Conservation (phyloP, 30 jellyfish, hydroid and myxozoan genomes). For the Pelagia noctiluca region DNA sequence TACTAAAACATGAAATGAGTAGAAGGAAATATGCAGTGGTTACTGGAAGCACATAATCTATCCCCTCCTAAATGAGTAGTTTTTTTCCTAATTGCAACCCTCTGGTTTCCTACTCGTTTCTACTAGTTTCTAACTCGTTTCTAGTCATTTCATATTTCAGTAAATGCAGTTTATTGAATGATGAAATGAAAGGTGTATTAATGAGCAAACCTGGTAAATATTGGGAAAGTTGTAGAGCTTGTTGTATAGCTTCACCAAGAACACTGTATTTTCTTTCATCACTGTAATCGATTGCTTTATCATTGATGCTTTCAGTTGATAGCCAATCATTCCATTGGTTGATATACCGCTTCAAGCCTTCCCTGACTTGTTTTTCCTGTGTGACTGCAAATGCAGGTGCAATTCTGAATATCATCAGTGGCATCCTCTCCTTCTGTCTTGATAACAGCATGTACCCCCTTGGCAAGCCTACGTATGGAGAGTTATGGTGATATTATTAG, state of each 20-base stretch:
- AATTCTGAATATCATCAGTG: conserved; percentile 68
- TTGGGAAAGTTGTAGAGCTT: conserved; percentile 10
- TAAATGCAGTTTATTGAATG: not conserved
- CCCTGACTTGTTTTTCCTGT: conserved; percentile 28
- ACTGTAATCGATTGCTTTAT: conserved; percentile 5
- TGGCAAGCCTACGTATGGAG: conserved; percentile 53
- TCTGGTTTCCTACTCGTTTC: no score
- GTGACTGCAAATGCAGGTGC: conserved; percentile 79
- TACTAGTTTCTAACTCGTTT: no score
- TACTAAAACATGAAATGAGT: no score
- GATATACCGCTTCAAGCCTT: conserved; percentile 53
- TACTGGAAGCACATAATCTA: not conserved
- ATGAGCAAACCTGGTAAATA: conserved; percentile 43
- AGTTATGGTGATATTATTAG: not conserved
- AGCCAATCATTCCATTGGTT: conserved; percentile 65
- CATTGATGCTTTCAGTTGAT: conserved; percentile 2
- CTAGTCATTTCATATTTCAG: not conserved
- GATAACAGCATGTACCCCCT: conserved; percentile 72
- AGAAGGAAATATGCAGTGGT: no score
- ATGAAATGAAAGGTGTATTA: not conserved
- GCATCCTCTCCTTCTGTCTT: conserved; percentile 68
- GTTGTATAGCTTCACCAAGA: conserved; percentile 40
- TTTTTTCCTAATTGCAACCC: no score
- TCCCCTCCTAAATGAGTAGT: not conserved
- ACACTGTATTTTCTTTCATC: conserved; percentile 1